Base-by-base conservation (phyloP, 2,797 vertebrate species). In the Sorex maritimensis region DNA sequence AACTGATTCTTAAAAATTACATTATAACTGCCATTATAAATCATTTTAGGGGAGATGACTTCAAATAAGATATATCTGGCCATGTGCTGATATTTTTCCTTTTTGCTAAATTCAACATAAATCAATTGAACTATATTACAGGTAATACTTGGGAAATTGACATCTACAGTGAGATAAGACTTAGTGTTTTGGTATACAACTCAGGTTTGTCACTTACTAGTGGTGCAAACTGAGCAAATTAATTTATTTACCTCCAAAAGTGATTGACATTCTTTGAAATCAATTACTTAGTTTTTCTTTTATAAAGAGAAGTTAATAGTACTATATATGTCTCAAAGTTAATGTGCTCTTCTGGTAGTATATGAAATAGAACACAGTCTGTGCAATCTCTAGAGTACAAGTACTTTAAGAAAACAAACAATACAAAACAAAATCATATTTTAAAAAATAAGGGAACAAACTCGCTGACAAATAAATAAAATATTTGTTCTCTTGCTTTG, bases 71-170 rank as follows among this genome's bases (percentile, higher is more conserved):
- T 10, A 44, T 61, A 26, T 0, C 17, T 83, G n/a, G 38, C 26
- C 14, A 34, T 17, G 61, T 10, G 13, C 0, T 69, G n/a, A 41
- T n/a, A 6, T 2, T 75, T 19, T 83, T 30, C 2, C 71, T 19
- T 90, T 8, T 6, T 46, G 23, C 79, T 67, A 49, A 71, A 0
- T 19, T 61, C 8, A 28, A 26, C 5, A 12, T 13, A 38, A 74
- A n/a, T 3, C 10, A 23, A 2, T n/a, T 55, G 17, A 9, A 34
- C 1, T 13, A 0, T 58, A 5, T 24, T 7, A 14, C 3, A 11
- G 52, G 4, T 10, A 38, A 6, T 24, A 26, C 11, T 24, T n/a
- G 13, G 26, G 10, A 26, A 14, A 0, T 6, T 28, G 44, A 63
- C 26, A 8, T 61, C 26, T 61, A 52, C 13, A 69, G 5, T 5